phyloP scores from a whole-genome alignment of 1,140 invertebrate genomes.

The Zaprionus gabonicus region DNA sequence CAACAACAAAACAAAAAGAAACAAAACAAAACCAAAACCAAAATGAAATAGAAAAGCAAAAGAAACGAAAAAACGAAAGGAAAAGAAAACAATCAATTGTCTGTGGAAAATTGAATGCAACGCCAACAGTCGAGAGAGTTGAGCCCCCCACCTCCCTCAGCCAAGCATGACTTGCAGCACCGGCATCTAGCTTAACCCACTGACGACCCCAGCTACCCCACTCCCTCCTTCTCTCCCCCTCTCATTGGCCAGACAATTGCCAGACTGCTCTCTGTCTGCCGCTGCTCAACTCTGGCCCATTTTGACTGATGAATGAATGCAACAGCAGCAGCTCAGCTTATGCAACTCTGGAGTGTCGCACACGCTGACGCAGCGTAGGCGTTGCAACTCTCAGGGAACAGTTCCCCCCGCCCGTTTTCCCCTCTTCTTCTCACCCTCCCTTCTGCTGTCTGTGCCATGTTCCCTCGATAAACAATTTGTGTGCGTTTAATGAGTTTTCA shows the following conservation, averaged over 20 bases:
- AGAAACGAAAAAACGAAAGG: background rate
- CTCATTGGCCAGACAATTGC: slow-evolving; percentile 54
- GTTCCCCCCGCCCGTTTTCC: background rate
- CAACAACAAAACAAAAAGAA: slow-evolving; percentile 14
- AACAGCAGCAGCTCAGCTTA: slow-evolving; percentile 6
- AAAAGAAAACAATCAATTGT: slow-evolving; percentile 69
- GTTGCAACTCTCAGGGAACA: slow-evolving; percentile 9
- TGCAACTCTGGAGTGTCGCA: slow-evolving; percentile 19
- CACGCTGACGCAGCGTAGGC: slow-evolving; percentile 6
- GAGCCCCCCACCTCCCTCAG: background rate
- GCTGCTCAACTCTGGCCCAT: slow-evolving; percentile 3
- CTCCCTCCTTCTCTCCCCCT: background rate
- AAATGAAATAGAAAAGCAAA: slow-evolving; percentile 6
- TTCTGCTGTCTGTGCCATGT: slow-evolving; percentile 7
- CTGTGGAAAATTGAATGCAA: slow-evolving; percentile 71
- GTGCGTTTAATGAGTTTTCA: slow-evolving; percentile 54
- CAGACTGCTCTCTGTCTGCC: slow-evolving; percentile 32
- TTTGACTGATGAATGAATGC: slow-evolving; percentile 52
- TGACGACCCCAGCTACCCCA: slow-evolving; percentile 17
- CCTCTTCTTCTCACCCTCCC: background rate
- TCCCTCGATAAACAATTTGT: slow-evolving; percentile 45
- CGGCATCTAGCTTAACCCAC: slow-evolving; percentile 40
- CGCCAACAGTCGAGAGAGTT: slow-evolving; percentile 32
- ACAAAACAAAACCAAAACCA: slow-evolving; percentile 9
- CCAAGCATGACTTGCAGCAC: slow-evolving; percentile 47